These are phyloP conservation scores for Caenorhabditis imperialis DNA, from an alignment of 2,888 invertebrate genomes.

Conservation along the genomic window DNA sequence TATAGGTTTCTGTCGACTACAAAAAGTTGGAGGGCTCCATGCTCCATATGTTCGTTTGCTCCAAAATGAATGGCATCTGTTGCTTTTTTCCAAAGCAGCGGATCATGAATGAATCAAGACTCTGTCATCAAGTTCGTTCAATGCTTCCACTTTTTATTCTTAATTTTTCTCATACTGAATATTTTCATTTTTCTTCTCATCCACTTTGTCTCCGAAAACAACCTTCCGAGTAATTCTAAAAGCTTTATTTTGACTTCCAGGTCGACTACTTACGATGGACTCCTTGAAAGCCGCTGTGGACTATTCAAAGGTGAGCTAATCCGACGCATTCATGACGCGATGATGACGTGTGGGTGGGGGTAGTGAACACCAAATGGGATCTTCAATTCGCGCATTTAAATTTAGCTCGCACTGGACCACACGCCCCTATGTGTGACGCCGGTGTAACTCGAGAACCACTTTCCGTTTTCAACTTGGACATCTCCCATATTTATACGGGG, in stretches of 20 bases:
- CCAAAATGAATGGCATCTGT: conserved; percentile 13
- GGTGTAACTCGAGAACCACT: conserved; percentile 44
- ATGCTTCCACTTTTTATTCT: not conserved
- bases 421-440: conserved; percentile 29
- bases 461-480: conserved; percentile 32
- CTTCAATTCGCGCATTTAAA: conserved; percentile 42
- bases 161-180: not conserved
- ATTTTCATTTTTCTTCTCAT: not conserved
- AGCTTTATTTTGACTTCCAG: too few relatives aligned
- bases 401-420: conserved; percentile 16
- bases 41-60: not conserved
- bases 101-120: conserved; percentile 4
- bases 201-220: too few relatives aligned
- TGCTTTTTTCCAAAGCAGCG: too few relatives aligned
- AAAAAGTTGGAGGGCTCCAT: too few relatives aligned
- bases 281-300: conserved; percentile 53
- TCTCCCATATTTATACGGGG: conserved; percentile 40
- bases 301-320: conserved; percentile 40
- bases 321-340: conserved; percentile 24
- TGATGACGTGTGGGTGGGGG: conserved; percentile 47
- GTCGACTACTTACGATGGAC: conserved; percentile 44
- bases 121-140: not conserved
- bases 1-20: too few relatives aligned
- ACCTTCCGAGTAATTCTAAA: too few relatives aligned
- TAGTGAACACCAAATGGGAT: conserved; percentile 24